Evolutionary conservation across 2,797 vertebrate genomes (phyloP), one percentile per base, ranked within the genome.

Genomic region (Cyclopterus lumpus): DNA sequence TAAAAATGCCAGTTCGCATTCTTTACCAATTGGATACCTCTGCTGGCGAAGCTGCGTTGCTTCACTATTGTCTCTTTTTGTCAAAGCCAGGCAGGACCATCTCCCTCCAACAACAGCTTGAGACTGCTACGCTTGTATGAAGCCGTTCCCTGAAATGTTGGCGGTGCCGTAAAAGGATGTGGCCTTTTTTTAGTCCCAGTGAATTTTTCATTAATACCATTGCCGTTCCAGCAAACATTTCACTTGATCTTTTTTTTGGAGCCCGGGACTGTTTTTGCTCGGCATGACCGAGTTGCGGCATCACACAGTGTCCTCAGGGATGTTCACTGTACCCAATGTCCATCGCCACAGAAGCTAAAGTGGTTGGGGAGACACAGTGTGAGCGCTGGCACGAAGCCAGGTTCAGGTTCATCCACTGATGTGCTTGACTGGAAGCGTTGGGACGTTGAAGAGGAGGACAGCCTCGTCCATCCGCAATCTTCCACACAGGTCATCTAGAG

Each of bases 401-500:
- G 63, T n/a, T 67, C 72, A 71, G 58, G 51, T 48, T 83, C 78
- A 78, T 64, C 67, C 59, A 16, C 70, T 40, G 54, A 77, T 76
- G 40, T 69, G 51, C 68, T 79, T 54, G 18, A 61, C 28, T 60
- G 40, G 30, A 79, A 40, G 77, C 72, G 77, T 62, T 75, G 77
- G 79, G 64, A 36, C 6, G 16, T 58, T 18, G 26, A 71, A 11
- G 49, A 79, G 30, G 42, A 67, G 49, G 63, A 60, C 34, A 34
- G 32, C 55, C 44, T 20, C 20, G 8, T 81, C 34, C 40, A 49
- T 77, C 59, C 30, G 22, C 38, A 49, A 9, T 61, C 53, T 36
- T 60, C 53, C 53, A 49, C 54, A 62, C 15, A n/a, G 30, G 28
- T 51, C 22, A 46, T 66, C 44, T 16, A 40, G 28, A 49, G 46